A percentile compares a stretch with the other conserved stretches of the same genome.
Conservation (phyloP, 2,888 invertebrate species). For the Folsomia candida region DNA sequence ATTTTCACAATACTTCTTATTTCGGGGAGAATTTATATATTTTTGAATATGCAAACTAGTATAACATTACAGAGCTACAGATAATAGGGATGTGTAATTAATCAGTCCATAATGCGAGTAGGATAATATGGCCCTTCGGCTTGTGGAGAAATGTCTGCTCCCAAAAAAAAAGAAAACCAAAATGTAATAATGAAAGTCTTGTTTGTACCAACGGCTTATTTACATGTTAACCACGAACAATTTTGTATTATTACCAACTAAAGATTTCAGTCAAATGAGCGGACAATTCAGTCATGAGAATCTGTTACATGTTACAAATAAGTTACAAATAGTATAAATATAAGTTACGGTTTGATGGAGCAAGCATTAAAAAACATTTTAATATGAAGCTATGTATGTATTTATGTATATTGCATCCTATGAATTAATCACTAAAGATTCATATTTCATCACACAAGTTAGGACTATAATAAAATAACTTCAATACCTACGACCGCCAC, state of each 20-base stretch:
- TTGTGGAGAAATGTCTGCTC: too few relatives aligned
- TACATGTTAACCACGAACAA: not conserved
- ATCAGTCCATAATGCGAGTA: too few relatives aligned
- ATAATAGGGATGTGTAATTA: too few relatives aligned
- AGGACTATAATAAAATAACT: not conserved
- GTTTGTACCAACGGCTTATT: not conserved
- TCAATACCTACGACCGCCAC: too few relatives aligned
- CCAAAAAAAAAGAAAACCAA: not conserved
- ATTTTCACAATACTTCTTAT: not conserved
- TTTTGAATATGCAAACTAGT: not conserved
- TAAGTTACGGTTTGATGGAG: not conserved
- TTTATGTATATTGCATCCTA: not conserved
- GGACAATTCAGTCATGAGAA: slow-evolving; percentile 6
- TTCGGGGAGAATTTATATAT: too few relatives aligned
- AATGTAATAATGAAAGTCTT: not conserved
- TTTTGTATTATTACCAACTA: slow-evolving; percentile 6
- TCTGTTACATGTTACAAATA: slow-evolving; percentile 6
- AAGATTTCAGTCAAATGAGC: slow-evolving; percentile 18
- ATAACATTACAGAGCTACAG: slow-evolving; percentile 3
- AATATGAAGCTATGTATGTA: slow-evolving; percentile 4
- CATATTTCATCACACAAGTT: not conserved
- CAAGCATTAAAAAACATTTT: not conserved
- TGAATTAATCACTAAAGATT: not conserved
- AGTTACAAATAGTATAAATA: not conserved
- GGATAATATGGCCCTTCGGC: too few relatives aligned